Evolutionary conservation across 2,888 invertebrate species (phyloP).

Genomic region (Cryptops parisi): DNA sequence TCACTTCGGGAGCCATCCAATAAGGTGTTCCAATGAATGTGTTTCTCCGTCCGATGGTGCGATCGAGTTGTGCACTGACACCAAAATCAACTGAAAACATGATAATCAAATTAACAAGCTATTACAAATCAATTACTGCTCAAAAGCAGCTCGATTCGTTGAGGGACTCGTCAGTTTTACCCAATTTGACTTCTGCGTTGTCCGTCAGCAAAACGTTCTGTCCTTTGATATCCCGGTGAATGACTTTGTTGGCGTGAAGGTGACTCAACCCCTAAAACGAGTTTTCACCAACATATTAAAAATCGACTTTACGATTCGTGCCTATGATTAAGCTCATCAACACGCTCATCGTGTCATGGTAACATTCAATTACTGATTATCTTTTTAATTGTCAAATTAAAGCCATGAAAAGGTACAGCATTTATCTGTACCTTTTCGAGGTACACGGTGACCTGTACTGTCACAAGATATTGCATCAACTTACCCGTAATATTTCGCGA

Average conservation of each 20-base stretch:
- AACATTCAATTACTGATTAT: too few relatives aligned
- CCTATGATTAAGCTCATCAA: background rate
- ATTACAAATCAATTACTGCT: background rate
- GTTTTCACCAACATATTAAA: too few relatives aligned
- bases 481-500: constrained; percentile 51
- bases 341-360: too few relatives aligned
- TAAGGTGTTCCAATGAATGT: constrained; percentile 98
- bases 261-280: constrained; percentile 92
- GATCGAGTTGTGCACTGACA: constrained; percentile 95
- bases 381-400: too few relatives aligned
- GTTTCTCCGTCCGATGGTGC: constrained; percentile 96
- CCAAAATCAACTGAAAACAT: constrained; percentile 80
- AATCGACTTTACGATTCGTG: background rate
- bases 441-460: too few relatives aligned
- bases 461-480: too few relatives aligned
- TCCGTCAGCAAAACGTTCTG: constrained; percentile 99
- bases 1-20: constrained; percentile 99
- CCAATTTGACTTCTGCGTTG: constrained; percentile 98
- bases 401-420: too few relatives aligned
- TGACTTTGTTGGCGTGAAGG: constrained; percentile 96
- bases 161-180: constrained; percentile 38
- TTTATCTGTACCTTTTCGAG: too few relatives aligned
- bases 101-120: background rate
- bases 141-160: background rate
- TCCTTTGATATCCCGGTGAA: constrained; percentile 98